Evolutionary conservation across 2,888 invertebrate species (phyloP).

Genomic region (Idaea biselata): DNA sequence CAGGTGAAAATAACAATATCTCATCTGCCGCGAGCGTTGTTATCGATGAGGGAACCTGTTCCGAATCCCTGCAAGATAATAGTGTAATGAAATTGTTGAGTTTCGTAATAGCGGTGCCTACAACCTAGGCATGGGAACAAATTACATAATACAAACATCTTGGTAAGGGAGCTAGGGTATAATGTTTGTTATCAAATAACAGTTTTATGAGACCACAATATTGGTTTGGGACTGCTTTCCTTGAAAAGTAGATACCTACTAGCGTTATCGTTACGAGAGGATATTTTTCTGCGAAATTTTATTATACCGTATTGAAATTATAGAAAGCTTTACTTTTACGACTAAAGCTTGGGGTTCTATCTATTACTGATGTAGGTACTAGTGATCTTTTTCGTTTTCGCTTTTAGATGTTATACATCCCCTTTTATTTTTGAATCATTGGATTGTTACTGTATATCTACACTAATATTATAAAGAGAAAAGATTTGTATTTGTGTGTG

Average conservation of each 20-base stretch:
- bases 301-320: too few relatives aligned
- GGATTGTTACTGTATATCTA: background rate
- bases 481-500: too few relatives aligned
- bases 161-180: background rate
- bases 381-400: background rate
- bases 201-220: background rate
- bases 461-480: too few relatives aligned
- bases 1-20: slow-evolving; percentile 19
- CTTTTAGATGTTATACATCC: background rate
- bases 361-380: too few relatives aligned
- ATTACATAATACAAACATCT: background rate
- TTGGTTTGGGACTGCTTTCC: background rate
- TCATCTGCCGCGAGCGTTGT: slow-evolving; percentile 40
- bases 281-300: background rate
- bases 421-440: background rate
- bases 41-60: slow-evolving; percentile 42
- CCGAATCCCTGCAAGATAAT: slow-evolving; percentile 36
- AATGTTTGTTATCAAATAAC: slow-evolving; percentile 1
- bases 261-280: background rate
- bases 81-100: slow-evolving; percentile 51
- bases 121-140: slow-evolving; percentile 17
- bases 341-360: too few relatives aligned
- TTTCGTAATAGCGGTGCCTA: slow-evolving; percentile 41
- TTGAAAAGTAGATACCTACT: background rate
- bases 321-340: too few relatives aligned